These are phyloP conservation scores for Phodopus roborovskii DNA, from an alignment of 2,113 vertebrate species.

Conservation along the genomic window DNA sequence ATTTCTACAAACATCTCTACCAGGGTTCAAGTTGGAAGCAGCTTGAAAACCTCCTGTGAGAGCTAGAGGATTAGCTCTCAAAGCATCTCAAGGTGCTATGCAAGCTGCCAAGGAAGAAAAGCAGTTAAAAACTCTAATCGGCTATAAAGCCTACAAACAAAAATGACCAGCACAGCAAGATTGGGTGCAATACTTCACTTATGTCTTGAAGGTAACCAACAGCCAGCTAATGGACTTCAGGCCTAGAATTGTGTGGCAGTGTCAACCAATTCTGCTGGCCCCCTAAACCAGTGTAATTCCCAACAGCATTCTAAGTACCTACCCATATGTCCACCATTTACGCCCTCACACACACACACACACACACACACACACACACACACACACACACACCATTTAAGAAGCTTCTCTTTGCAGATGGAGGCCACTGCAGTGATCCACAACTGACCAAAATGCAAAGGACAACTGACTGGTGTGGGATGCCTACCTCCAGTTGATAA, in stretches of 20 bases:
- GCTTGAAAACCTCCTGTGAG: background rate
- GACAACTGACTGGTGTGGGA: background rate
- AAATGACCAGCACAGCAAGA: background rate
- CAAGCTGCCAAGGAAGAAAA: background rate
- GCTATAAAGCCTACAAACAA: background rate
- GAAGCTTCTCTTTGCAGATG: background rate
- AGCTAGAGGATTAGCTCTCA: background rate
- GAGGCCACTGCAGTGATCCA: background rate
- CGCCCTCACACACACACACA: too few relatives aligned
- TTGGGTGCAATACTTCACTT: background rate
- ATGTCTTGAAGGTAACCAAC: background rate
- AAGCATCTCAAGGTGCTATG: background rate
- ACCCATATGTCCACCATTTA: background rate
- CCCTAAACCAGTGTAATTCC: background rate
- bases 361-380: accelerated
- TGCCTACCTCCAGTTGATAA: background rate
- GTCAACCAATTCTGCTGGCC: background rate
- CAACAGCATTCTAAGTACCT: background rate
- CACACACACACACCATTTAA: background rate
- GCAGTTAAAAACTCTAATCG: background rate
- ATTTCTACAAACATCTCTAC: background rate
- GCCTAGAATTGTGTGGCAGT: background rate
- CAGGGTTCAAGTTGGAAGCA: background rate
- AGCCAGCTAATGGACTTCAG: background rate
- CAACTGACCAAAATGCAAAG: background rate